Base-by-base conservation (phyloP, 2,888 invertebrate species). In the Lysandra bellargus region DNA sequence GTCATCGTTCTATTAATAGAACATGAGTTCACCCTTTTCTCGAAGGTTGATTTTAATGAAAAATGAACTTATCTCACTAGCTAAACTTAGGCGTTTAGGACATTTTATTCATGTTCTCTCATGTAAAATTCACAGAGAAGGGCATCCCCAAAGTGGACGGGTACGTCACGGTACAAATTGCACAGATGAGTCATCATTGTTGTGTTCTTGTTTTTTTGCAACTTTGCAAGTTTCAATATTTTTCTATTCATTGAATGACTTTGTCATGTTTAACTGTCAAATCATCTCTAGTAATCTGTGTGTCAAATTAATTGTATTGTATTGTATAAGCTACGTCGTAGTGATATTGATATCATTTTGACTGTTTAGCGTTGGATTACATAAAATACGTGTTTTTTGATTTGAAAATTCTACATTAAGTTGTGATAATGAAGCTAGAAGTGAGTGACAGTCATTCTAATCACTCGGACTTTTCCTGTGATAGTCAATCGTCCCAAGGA, bases 361-460 rank as follows among this genome's bases (percentile, higher is more conserved):
- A 57, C 44, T 9, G n/a, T 17, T 33, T 76, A 33, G 76, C 14
- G 5, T 76, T 80, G 64, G 74, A 79, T 73, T 76, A 53, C 30
- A 57, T 74, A 80, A 81, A 57, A 81, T 73, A 85, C 86, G 85
- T 83, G 83, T 80, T 82, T 84, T 64, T 79, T 83, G 83, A 82
- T 82, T 85, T 86, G 75, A 82, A 88, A 84, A 84, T 84, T 82
- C 81, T n/a, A n/a, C 69, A 77, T 83, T 88, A 86, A 89, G 89
- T 88, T 80, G 92, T 93, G 93, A 93, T 91, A 87, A 96, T 96
- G 96, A 96, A 95, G 94, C 91, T 95, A 83, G 96, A 96, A 86
- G 93, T 95, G 80, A 95, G 95, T 90, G 96, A 96, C 87, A 95
- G 92, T 84, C 92, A 95, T 83, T 95, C 95, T 83, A 95, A 95